Evolutionary conservation across 2,797 vertebrate species (phyloP).

Genomic region (Lemur catta): DNA sequence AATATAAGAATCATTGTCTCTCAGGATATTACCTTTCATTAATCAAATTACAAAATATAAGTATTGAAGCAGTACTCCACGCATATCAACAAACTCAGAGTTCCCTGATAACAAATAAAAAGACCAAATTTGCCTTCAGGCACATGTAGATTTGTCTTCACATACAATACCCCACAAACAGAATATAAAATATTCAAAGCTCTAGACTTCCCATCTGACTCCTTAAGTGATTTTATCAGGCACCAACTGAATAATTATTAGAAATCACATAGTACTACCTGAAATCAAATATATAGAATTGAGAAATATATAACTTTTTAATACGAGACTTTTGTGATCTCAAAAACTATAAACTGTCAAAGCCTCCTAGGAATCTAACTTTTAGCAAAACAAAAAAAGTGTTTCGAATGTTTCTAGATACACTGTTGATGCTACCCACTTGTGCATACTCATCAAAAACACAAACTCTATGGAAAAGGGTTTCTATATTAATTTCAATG

Average conservation of each 20-base stretch:
- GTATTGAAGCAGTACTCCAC: not conserved
- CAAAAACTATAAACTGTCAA: not conserved
- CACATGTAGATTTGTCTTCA: not conserved
- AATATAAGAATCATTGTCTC: not conserved
- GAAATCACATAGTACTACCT: not conserved
- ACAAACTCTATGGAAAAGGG: slow-evolving; percentile 28
- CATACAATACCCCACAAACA: not conserved
- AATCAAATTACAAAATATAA: slow-evolving; percentile 35
- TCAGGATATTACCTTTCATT: slow-evolving; percentile 47
- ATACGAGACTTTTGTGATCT: not conserved
- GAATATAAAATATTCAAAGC: not conserved
- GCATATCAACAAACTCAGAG: slow-evolving; percentile 24
- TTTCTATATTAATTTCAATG: slow-evolving; percentile 35
- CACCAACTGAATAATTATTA: not conserved
- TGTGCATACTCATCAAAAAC: not conserved
- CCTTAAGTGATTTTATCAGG: not conserved
- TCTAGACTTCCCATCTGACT: not conserved
- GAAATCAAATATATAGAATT: not conserved
- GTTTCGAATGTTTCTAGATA: not conserved
- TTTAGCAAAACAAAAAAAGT: slow-evolving; percentile 51
- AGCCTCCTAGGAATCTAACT: not conserved
- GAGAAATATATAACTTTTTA: not conserved
- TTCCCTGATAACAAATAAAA: slow-evolving; percentile 17
- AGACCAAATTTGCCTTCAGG: not conserved
- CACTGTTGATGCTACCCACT: not conserved